These are phyloP conservation scores for Drosophila kanekoi DNA, from an alignment of 2,888 invertebrate genomes.

Conservation along the genomic window DNA sequence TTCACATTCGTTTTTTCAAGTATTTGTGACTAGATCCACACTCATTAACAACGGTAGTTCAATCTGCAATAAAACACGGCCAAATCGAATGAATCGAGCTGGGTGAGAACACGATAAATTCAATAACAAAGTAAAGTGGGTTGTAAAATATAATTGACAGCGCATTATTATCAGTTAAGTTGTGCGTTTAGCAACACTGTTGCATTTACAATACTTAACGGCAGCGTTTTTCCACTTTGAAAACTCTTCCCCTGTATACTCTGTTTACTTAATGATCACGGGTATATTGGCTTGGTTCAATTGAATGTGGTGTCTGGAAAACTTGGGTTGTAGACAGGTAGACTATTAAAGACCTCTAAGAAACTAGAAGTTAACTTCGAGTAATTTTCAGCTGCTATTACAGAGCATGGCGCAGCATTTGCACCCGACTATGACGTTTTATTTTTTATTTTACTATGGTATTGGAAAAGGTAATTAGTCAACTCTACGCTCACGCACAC, in stretches of 20 bases:
- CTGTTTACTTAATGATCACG: too few species aligned
- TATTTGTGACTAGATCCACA: conserved; percentile 86
- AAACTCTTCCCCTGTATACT: conserved; percentile 33
- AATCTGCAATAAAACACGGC: conserved; percentile 44
- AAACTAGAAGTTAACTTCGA: too few species aligned
- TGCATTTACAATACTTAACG: conserved; percentile 28
- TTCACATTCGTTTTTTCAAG: conserved; percentile 82
- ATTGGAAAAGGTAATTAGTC: conserved; percentile 61
- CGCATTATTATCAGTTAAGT: neutral
- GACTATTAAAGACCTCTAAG: too few species aligned
- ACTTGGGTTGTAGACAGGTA: too few species aligned
- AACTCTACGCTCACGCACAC: conserved; percentile 48
- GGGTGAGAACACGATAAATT: neutral
- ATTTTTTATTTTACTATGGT: conserved; percentile 8
- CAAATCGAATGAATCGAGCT: conserved; percentile 24
- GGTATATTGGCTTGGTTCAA: too few species aligned
- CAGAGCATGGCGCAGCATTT: conserved; percentile 7
- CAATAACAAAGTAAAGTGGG: conserved; percentile 1
- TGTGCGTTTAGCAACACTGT: neutral
- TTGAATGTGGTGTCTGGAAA: too few species aligned
- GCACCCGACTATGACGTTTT: conserved; percentile 10
- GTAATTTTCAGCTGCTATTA: too few species aligned
- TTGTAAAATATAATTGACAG: conserved; percentile 2
- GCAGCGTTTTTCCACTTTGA: conserved; percentile 20
- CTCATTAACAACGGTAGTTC: conserved; percentile 85